A percentile compares a stretch with the other conserved stretches of the same genome.
Conservation (phyloP, 2,888 invertebrate species). For the Nysson spinosus region DNA sequence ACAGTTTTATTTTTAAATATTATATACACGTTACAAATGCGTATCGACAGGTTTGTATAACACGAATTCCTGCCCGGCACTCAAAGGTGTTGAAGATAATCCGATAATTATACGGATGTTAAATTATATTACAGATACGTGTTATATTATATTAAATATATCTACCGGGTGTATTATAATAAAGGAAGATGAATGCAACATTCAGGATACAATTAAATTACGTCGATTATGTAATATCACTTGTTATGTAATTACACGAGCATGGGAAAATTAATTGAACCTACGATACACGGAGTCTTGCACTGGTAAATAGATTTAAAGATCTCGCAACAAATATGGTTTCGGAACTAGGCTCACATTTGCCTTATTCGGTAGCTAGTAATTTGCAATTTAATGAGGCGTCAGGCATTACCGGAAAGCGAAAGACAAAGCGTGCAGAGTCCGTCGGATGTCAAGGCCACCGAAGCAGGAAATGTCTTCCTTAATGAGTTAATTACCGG, state of each 20-base stretch:
- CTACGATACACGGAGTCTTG: background rate
- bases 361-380: background rate
- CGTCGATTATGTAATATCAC: background rate
- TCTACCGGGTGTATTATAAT: no score
- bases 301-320: background rate
- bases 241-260: background rate
- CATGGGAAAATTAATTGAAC: background rate
- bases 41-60: no score
- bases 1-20: no score
- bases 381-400: slow-evolving; percentile 15
- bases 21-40: no score
- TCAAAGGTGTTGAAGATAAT: no score
- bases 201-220: background rate
- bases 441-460: slow-evolving; percentile 8
- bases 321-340: background rate
- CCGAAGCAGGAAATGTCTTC: slow-evolving; percentile 75
- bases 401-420: background rate
- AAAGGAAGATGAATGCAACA: no score
- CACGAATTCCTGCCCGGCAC: no score
- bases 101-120: no score
- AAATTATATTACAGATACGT: no score
- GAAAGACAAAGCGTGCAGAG: background rate
- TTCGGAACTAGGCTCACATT: slow-evolving; percentile 5
- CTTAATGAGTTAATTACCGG: slow-evolving; percentile 90
- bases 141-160: no score